Base-by-base conservation (phyloP, 1,140 invertebrate genomes). In the Penaeus japonicus region DNA sequence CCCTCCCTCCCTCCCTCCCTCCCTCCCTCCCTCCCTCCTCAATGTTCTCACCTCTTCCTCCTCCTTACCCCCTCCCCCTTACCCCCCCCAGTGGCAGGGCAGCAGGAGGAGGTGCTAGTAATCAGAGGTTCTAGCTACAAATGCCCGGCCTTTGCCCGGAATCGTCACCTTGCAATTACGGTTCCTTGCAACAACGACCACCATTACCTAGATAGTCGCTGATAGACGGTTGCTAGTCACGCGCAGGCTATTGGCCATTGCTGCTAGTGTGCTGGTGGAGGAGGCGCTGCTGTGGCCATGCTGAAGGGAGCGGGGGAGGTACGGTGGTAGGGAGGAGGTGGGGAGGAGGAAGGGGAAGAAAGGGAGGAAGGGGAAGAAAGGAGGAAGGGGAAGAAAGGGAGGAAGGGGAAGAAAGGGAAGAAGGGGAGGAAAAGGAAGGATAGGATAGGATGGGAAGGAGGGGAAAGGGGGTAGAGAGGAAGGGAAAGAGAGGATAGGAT, bases 101-200 rank as follows among this genome's bases (percentile, higher is more conserved):
- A 47, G 62, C 53, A 70, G 62, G 32, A 75, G 83, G 24, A 70
- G 83, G 78, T 7, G 32, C 20, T 55, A 24, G 85, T 87, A 87
- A 87, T 87, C 78, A 87, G 85, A 47, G 79, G 85, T 62, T 87
- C 35, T 47, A 82, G 55, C 57, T 82, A 70, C 79, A 81, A 87
- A 87, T 82, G 73, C 62, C 85, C 78, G 55, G 62, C 32, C 78
- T 54, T 82, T 82, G 82, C 85, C 85, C 47, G 85, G 85, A 87
- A 87, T 87, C 85, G 85, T 87, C 85, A 81, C 85, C 85, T 87
- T 32, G 62, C 85, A 87, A 87, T 73, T 87, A 81, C 85, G n/a
- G 55, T 39, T 47, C 54, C 85, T 70, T 35, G 62, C 47, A 73
- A 27, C 85, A 87, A 87, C 78, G 62, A 87, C 78, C 59, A 81